A percentile compares a stretch with the other conserved stretches of the same genome.
Conservation (phyloP, 2,797 vertebrate genomes). For the Oreortyx pictus region DNA sequence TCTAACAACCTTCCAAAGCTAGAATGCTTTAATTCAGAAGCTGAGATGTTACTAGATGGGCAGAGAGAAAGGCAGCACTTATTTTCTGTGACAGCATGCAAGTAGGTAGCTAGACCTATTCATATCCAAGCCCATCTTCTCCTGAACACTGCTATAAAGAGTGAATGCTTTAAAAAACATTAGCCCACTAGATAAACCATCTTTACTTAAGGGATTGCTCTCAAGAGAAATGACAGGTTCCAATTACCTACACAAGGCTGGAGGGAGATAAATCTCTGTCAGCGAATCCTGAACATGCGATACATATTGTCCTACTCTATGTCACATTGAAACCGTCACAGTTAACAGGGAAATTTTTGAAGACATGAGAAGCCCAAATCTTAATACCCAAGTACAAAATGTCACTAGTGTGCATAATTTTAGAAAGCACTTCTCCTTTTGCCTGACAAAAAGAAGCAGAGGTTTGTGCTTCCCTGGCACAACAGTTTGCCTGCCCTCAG, state of each 20-base stretch:
- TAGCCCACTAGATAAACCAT: constrained; percentile 26
- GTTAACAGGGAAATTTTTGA: neutral
- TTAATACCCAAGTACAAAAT: neutral
- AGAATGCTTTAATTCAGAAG: neutral
- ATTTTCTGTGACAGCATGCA: neutral
- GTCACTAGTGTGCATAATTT: neutral
- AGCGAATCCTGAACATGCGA: neutral
- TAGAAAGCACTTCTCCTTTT: neutral
- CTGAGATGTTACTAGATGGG: neutral
- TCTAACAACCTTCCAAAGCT: neutral
- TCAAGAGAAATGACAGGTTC: constrained; percentile 54
- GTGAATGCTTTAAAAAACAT: constrained; percentile 18
- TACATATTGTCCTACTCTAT: neutral
- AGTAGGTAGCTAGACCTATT: neutral
- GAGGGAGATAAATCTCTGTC: neutral
- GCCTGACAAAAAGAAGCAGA: neutral
- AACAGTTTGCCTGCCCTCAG: neutral
- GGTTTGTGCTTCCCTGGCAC: neutral
- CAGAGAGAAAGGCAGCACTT: neutral
- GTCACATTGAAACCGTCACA: neutral
- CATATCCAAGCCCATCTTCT: constrained; percentile 7
- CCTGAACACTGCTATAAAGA: constrained; percentile 16
- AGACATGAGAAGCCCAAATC: neutral
- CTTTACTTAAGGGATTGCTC: constrained; percentile 36
- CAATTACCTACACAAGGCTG: constrained; percentile 29